phyloP scores from a whole-genome alignment of 2,113 vertebrate species.

The Datnioides undecimradiatus region DNA sequence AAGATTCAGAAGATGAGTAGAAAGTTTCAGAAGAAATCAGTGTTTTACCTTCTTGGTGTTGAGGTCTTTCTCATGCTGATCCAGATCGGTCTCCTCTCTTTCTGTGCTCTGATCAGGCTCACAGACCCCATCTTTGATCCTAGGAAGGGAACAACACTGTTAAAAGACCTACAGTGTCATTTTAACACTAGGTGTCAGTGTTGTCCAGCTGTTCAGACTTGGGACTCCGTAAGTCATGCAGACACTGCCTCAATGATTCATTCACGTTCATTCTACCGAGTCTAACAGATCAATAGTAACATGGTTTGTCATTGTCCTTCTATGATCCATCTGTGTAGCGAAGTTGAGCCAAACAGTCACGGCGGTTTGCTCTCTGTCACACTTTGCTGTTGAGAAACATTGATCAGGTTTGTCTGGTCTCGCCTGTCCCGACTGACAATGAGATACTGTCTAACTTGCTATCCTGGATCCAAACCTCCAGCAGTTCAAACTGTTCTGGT shows the following conservation, averaged over 20 bases:
- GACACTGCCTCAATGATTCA: not conserved
- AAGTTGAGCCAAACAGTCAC: not conserved
- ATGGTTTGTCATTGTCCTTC: not conserved
- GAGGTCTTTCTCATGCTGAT: conserved; percentile 87
- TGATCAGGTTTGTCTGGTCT: conserved; percentile 57
- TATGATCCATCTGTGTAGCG: not conserved
- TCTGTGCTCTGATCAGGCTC: conserved; percentile 48
- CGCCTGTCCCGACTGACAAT: conserved; percentile 13
- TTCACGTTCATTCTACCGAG: not conserved
- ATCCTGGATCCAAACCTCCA: not conserved
- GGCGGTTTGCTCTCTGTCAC: not conserved
- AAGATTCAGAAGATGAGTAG: not conserved
- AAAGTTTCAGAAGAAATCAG: not conserved
- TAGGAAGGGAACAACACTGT: conserved; percentile 4
- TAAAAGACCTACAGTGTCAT: not conserved
- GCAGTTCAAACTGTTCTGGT: not conserved
- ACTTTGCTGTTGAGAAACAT: not conserved
- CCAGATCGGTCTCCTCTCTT: conserved; percentile 79
- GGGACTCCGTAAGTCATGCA: not conserved
- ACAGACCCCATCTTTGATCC: conserved; percentile 65
- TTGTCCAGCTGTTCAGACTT: not conserved
- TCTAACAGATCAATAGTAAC: not conserved
- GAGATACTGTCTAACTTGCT: not conserved
- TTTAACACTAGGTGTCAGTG: conserved; percentile 26
- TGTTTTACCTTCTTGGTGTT: conserved; percentile 90